Conservation (phyloP, 2,113 vertebrate species). For the Phyllostomus discolor region DNA sequence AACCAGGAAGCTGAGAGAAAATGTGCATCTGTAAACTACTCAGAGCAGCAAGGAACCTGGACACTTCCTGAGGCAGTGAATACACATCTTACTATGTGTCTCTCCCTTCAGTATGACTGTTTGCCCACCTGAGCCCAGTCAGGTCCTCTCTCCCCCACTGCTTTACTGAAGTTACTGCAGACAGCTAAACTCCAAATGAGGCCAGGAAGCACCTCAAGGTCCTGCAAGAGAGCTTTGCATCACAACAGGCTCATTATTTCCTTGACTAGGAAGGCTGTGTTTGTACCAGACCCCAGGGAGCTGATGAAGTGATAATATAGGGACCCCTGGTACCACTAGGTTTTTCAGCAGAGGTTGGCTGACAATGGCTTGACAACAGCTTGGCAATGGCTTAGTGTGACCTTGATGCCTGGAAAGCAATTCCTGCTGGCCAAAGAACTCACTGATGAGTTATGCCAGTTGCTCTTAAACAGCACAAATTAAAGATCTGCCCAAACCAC, state of each 20-base stretch:
- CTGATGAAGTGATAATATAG: constrained; percentile 93
- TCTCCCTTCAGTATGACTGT: constrained; percentile 89
- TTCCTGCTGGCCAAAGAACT: constrained; percentile 59
- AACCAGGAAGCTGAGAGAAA: background rate
- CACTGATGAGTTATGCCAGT: constrained; percentile 56
- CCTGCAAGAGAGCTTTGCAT: constrained; percentile 85
- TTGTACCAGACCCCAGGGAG: constrained; percentile 90
- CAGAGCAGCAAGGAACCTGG: constrained; percentile 72
- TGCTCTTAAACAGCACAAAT: constrained; percentile 79
- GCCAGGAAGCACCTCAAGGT: constrained; percentile 84
- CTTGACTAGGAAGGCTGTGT: constrained; percentile 84
- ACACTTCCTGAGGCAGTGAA: constrained; percentile 82
- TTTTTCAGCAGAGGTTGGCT: constrained; percentile 76
- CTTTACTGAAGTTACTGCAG: constrained; percentile 68
- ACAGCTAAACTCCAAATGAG: constrained; percentile 83
- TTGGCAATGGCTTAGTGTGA: constrained; percentile 71
- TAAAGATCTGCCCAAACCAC: constrained; percentile 77
- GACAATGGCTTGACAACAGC: constrained; percentile 62
- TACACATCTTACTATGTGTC: constrained; percentile 82
- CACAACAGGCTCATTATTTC: constrained; percentile 85
- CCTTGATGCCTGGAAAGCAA: constrained; percentile 72
- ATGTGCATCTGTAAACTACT: constrained; percentile 63
- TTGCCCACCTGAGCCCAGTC: constrained; percentile 92
- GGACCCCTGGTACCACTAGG: constrained; percentile 78
- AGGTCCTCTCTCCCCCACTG: constrained; percentile 74